Conservation (phyloP, 2,113 vertebrate genomes). For the Mystacornis crossleyi region DNA sequence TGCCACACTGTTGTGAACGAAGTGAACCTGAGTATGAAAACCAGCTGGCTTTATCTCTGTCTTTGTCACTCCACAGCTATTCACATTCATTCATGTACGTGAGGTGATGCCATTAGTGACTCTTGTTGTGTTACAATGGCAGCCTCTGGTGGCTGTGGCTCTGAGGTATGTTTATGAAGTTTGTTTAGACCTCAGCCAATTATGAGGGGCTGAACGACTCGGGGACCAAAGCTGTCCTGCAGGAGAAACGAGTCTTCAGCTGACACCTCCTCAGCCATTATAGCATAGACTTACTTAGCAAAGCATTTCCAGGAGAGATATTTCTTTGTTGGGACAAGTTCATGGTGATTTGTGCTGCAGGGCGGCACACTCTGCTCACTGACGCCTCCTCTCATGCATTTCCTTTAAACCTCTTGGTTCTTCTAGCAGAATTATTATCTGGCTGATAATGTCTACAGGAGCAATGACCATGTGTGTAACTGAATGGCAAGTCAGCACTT, state of each 20-base stretch:
- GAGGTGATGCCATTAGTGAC: background rate
- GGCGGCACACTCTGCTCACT: fast-evolving
- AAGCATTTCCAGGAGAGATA: background rate
- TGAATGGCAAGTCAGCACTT: background rate
- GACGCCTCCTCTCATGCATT: background rate
- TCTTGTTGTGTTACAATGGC: background rate
- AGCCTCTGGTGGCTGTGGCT: background rate
- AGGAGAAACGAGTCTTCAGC: background rate
- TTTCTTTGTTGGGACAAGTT: background rate
- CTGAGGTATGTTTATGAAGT: background rate
- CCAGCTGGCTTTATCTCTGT: background rate
- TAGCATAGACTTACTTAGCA: background rate
- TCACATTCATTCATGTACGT: background rate
- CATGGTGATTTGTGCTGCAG: background rate
- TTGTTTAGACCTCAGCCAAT: background rate
- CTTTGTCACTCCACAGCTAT: background rate
- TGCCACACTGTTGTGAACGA: background rate
- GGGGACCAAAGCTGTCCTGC: background rate
- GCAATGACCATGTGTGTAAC: background rate
- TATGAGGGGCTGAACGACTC: background rate
- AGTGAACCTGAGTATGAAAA: background rate
- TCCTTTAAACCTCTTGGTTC: background rate
- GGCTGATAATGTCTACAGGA: background rate
- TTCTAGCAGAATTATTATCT: background rate
- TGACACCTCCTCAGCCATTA: background rate